phyloP scores from a whole-genome alignment of 2,888 invertebrate genomes.

The Andrena flavipes region DNA sequence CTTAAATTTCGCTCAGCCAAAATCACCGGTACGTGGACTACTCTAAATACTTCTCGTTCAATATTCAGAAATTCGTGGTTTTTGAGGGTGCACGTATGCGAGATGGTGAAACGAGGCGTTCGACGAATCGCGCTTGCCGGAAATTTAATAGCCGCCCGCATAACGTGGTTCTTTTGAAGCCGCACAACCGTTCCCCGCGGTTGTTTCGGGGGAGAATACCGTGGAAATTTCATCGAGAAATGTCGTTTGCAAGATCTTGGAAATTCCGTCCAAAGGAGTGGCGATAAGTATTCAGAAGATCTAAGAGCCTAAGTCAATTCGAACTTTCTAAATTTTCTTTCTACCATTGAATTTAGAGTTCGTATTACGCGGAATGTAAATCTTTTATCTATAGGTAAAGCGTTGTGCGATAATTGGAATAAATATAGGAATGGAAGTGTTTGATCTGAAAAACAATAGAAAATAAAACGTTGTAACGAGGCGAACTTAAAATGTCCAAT shows the following conservation, averaged over 20 bases:
- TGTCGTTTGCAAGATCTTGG: neutral
- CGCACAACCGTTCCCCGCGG: neutral
- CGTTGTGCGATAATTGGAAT: neutral
- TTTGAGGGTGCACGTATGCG: too few relatives aligned
- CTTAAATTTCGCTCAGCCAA: neutral
- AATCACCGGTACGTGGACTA: neutral
- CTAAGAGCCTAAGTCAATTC: neutral
- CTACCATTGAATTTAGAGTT: neutral
- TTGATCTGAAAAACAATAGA: too few relatives aligned
- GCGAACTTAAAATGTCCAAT: neutral
- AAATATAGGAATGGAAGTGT: too few relatives aligned
- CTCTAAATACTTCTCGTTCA: neutral
- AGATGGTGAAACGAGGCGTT: neutral
- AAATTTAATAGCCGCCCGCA: slow-evolving; percentile 27
- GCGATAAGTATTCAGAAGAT: neutral
- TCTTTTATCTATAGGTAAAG: neutral
- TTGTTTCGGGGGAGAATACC: neutral
- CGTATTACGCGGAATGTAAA: neutral
- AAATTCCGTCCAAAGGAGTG: neutral
- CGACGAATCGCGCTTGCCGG: slow-evolving; percentile 2
- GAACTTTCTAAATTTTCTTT: neutral
- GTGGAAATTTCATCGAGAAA: neutral
- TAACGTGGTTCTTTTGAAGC: slow-evolving; percentile 20
- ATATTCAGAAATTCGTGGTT: slow-evolving; percentile 4
- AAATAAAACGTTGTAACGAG: neutral